These are phyloP conservation scores for Synanthedon tipuliformis DNA, from an alignment of 2,888 invertebrate species.

Conservation along the genomic window DNA sequence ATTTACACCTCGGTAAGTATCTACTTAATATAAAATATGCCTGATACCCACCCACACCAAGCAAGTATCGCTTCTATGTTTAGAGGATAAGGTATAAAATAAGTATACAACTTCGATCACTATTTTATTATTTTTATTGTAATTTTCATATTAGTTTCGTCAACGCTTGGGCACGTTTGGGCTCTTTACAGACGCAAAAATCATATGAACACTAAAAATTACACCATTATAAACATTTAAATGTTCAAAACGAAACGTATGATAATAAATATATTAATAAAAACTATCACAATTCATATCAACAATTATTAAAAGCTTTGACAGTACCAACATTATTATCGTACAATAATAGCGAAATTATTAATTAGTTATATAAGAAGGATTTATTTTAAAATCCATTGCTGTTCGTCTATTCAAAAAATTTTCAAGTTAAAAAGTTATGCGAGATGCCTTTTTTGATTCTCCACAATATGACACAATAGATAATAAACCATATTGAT, in stretches of 20 bases:
- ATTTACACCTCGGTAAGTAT: no score
- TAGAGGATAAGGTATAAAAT: neutral
- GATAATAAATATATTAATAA: slow-evolving; percentile 11
- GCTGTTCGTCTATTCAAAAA: no score
- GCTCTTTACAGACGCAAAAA: slow-evolving; percentile 34
- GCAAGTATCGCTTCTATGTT: neutral
- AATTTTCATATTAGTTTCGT: slow-evolving; percentile 64
- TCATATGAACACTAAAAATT: neutral
- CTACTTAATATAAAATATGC: no score
- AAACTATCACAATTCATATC: slow-evolving; percentile 15
- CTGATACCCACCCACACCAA: no score
- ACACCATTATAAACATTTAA: slow-evolving; percentile 15
- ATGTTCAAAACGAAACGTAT: slow-evolving; percentile 21
- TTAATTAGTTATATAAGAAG: no score
- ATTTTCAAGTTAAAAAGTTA: no score
- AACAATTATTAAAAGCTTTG: slow-evolving; percentile 61
- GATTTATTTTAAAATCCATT: no score
- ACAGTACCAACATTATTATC: slow-evolving; percentile 38
- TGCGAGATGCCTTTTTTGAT: no score
- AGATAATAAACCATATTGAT: neutral
- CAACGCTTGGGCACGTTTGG: slow-evolving; percentile 33
- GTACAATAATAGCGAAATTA: neutral
- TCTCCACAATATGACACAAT: neutral
- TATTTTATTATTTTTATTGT: slow-evolving; percentile 69
- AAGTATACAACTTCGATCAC: slow-evolving; percentile 29